A percentile compares a stretch with the other conserved stretches of the same genome.
phyloP scores from a whole-genome alignment of 64 coral and sea anemone species.

The Trachythela sp. region DNA sequence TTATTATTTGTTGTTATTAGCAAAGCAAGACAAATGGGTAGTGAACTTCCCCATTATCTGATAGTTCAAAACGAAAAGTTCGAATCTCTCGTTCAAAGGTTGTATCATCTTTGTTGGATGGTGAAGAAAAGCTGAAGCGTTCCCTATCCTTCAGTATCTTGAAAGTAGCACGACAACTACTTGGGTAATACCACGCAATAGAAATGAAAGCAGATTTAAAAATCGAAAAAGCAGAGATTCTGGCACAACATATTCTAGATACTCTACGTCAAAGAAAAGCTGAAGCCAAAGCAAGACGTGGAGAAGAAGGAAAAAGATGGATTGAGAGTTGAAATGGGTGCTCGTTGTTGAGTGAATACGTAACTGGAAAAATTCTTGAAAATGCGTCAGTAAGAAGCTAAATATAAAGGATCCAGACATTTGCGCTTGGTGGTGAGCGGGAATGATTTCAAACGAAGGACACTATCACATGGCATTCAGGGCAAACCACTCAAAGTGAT shows the following conservation, averaged over 20 bases:
- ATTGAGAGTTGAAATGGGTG: not conserved
- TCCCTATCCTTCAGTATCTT: not conserved
- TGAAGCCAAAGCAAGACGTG: no score
- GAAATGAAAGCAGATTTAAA: not conserved
- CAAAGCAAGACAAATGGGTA: not conserved
- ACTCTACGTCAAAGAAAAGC: not conserved
- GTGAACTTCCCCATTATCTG: not conserved
- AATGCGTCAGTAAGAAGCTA: not conserved
- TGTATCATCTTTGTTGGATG: not conserved
- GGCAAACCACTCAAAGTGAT: slow-evolving; percentile 56
- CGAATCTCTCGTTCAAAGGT: not conserved
- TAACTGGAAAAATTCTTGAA: not conserved
- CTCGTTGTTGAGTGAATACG: slow-evolving; percentile 7
- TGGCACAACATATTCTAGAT: no score
- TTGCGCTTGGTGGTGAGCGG: slow-evolving; percentile 13
- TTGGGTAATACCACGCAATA: not conserved
- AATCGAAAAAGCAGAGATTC: not conserved
- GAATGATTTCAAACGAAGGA: slow-evolving; percentile 63
- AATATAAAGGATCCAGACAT: not conserved
- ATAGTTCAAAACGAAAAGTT: not conserved
- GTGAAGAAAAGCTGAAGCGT: not conserved
- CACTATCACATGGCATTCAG: slow-evolving; percentile 77
- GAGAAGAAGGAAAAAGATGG: not conserved
- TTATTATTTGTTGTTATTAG: not conserved
- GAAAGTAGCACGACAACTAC: not conserved